phyloP scores from a whole-genome alignment of 2,888 invertebrate species.

The Clusia tigrina region DNA sequence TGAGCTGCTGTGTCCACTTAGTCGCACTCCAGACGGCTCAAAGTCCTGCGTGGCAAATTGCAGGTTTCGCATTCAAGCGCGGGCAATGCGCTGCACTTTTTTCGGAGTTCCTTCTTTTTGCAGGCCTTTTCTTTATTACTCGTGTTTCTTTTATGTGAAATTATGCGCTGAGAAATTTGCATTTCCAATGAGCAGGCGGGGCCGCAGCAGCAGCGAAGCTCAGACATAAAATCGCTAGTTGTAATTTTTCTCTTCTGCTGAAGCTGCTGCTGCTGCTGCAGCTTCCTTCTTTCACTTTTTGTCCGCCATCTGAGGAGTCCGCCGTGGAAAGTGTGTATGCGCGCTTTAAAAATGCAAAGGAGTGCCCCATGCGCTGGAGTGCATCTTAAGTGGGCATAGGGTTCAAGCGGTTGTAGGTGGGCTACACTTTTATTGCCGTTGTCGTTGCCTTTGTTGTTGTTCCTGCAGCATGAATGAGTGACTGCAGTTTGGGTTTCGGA shows the following conservation, averaged over 20 bases:
- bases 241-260: neutral
- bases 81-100: no score
- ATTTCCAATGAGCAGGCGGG: slow-evolving; percentile 30
- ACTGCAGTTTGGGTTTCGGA: slow-evolving; percentile 15
- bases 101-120: neutral
- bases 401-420: slow-evolving; percentile 2
- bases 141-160: neutral
- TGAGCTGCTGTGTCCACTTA: neutral
- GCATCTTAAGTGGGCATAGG: slow-evolving; percentile 6
- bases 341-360: slow-evolving; percentile 19
- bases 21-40: neutral
- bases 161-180: slow-evolving; percentile 24
- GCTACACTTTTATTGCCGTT: neutral
- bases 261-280: neutral
- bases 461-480: slow-evolving; percentile 6
- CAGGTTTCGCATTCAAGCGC: slow-evolving; percentile 27
- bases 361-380: neutral
- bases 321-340: neutral
- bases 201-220: slow-evolving; percentile 2
- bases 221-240: slow-evolving; percentile 15
- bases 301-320: slow-evolving; percentile 5
- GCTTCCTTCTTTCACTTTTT: neutral
- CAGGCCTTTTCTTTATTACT: neutral
- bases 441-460: neutral
- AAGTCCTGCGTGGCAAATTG: slow-evolving; percentile 20